A percentile compares a stretch with the other conserved stretches of the same genome.
Conservation (phyloP, 2,113 vertebrate species). For the Trichechus manatus region DNA sequence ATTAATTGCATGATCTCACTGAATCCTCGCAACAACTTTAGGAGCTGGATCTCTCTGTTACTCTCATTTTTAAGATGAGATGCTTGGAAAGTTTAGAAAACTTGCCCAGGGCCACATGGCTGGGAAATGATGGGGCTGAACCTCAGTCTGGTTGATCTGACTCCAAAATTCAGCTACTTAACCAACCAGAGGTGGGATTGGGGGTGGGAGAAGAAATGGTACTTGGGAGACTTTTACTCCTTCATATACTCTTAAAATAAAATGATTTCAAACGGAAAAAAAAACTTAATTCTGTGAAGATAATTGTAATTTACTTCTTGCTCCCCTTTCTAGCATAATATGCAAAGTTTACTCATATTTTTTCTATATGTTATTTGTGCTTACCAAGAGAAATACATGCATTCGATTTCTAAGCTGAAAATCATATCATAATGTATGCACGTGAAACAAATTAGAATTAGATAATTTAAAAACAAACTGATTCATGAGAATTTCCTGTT, state of each 20-base stretch:
- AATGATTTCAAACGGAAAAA: not conserved
- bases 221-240: not conserved
- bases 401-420: constrained; percentile 6
- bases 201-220: not conserved
- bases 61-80: not conserved
- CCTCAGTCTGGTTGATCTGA: not conserved
- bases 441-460: constrained; percentile 41
- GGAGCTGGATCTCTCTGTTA: not conserved
- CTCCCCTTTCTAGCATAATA: not conserved
- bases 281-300: not conserved
- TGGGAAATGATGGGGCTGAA: not conserved
- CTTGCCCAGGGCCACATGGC: not conserved
- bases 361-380: not conserved
- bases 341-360: not conserved
- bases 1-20: not conserved
- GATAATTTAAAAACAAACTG: constrained; percentile 19
- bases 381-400: constrained; percentile 49
- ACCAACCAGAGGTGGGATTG: not conserved
- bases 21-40: not conserved
- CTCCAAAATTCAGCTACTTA: constrained; percentile 22
- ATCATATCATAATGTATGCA: not conserved
- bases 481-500: not conserved
- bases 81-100: not conserved
- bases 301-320: not conserved
- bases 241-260: not conserved